Evolutionary conservation across 1,140 invertebrate species (phyloP).

Genomic region (Pentalonia nigronervosa): DNA sequence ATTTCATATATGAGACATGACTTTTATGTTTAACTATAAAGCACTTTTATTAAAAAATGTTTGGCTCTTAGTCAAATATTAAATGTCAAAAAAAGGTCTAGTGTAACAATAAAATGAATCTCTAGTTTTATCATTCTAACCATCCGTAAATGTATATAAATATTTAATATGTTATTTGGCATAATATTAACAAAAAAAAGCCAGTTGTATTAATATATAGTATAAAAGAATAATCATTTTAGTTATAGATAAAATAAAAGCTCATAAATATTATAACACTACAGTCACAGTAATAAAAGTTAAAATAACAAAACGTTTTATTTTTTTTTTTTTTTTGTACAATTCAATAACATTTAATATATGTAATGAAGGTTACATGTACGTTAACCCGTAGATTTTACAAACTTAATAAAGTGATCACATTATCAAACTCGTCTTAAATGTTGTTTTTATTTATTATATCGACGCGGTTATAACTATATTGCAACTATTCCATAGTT

Average conservation of each 20-base stretch:
- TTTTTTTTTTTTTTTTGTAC: conserved; percentile 21
- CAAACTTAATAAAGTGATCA: background rate
- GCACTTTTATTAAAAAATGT: background rate
- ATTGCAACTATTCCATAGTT: background rate
- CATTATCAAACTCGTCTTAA: background rate
- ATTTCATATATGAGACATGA: background rate
- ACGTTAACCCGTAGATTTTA: background rate
- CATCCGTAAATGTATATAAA: background rate
- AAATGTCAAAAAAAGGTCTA: conserved; percentile 25
- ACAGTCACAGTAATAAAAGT: conserved; percentile 14
- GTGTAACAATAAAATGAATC: background rate
- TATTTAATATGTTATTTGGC: conserved; percentile 15
- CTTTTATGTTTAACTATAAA: conserved; percentile 19
- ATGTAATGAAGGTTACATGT: conserved; percentile 12
- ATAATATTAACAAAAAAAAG: background rate
- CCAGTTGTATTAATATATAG: conserved; percentile 29
- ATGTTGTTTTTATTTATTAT: background rate
- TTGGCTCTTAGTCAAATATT: conserved; percentile 28
- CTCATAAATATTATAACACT: conserved; percentile 17
- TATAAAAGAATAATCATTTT: background rate
- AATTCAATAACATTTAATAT: conserved; percentile 33
- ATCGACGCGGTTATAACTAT: background rate
- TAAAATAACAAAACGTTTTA: conserved; percentile 32
- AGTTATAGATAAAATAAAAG: conserved; percentile 3
- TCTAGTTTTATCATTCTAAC: background rate